Evolutionary conservation across 1,140 invertebrate genomes (phyloP).

Genomic region (Musca domestica): DNA sequence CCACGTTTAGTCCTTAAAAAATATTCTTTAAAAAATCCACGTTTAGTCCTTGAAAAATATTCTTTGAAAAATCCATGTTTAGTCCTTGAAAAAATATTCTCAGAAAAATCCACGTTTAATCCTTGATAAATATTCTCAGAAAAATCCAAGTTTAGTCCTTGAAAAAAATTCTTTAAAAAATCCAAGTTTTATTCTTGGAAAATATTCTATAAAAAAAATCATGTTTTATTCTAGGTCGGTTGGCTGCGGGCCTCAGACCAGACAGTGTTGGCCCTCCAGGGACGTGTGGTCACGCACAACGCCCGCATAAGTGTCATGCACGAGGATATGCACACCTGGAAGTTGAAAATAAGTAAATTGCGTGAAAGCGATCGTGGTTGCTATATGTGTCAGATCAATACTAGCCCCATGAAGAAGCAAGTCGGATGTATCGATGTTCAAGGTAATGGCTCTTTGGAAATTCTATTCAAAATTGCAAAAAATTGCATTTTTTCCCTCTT

Average conservation of each 20-base stretch:
- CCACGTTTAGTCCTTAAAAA: no score
- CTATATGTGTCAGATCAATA: conserved; percentile 89
- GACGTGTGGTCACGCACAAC: conserved; percentile 85
- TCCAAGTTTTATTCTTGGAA: no score
- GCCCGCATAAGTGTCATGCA: conserved; percentile 75
- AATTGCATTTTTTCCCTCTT: conserved; percentile 20
- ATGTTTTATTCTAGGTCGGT: conserved; percentile 68
- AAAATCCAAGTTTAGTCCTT: no score
- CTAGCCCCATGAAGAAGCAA: conserved; percentile 82
- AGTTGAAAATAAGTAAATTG: conserved; percentile 71
- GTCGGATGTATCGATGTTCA: conserved; percentile 85
- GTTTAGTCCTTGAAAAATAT: no score
- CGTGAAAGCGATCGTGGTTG: conserved; percentile 73
- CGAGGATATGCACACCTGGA: conserved; percentile 73
- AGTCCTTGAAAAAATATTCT: no score
- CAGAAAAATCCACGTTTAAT: no score
- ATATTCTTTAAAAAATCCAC: no score
- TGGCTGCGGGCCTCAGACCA: conserved; percentile 88
- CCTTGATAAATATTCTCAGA: no score
- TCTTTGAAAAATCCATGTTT: no score
- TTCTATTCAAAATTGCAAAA: neutral
- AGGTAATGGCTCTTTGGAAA: conserved; percentile 60
- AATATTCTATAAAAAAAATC: no score
- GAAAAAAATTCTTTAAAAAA: neutral
- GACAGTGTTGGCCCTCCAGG: conserved; percentile 81